These are phyloP conservation scores for Sminthopsis crassicaudata DNA, from an alignment of 2,113 vertebrate species.

Conservation along the genomic window DNA sequence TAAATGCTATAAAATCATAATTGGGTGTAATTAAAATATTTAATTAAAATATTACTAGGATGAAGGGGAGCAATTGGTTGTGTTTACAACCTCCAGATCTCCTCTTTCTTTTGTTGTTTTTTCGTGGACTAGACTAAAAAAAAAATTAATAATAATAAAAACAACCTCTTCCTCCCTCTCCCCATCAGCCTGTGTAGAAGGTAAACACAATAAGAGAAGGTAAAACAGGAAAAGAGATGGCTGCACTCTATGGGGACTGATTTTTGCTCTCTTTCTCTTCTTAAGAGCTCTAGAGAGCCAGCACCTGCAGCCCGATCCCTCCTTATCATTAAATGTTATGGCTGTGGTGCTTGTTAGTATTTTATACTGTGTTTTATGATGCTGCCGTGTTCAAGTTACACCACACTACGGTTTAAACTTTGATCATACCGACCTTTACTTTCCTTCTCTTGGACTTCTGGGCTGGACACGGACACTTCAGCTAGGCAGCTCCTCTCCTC, in stretches of 20 bases:
- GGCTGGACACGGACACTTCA: conserved; percentile 94
- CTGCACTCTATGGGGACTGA: conserved; percentile 36
- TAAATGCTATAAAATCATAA: conserved; percentile 74
- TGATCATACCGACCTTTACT: conserved; percentile 97
- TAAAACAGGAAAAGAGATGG: conserved; percentile 42
- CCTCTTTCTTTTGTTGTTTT: conserved; percentile 81
- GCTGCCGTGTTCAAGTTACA: conserved; percentile 89
- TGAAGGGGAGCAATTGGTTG: conserved; percentile 71
- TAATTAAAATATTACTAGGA: conserved; percentile 68
- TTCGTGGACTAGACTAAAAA: conserved; percentile 72
- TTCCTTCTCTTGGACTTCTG: conserved; percentile 95
- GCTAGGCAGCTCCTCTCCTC: conserved; percentile 92
- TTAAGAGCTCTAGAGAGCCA: conserved; percentile 78
- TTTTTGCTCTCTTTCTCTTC: conserved; percentile 62
- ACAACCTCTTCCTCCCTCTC: conserved; percentile 65
- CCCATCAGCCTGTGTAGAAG: conserved; percentile 62
- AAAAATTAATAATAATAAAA: conserved; percentile 51
- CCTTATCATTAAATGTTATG: conserved; percentile 92
- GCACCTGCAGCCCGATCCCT: conserved; percentile 82
- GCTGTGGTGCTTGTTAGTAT: conserved; percentile 90
- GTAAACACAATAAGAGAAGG: conserved; percentile 44
- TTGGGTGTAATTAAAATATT: conserved; percentile 50
- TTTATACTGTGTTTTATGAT: conserved; percentile 93
- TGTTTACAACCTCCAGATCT: conserved; percentile 80
- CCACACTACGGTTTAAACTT: conserved; percentile 90